A percentile compares a stretch with the other conserved stretches of the same genome.
phyloP scores from a whole-genome alignment of 2,113 vertebrate genomes.

The Bos javanicus region DNA sequence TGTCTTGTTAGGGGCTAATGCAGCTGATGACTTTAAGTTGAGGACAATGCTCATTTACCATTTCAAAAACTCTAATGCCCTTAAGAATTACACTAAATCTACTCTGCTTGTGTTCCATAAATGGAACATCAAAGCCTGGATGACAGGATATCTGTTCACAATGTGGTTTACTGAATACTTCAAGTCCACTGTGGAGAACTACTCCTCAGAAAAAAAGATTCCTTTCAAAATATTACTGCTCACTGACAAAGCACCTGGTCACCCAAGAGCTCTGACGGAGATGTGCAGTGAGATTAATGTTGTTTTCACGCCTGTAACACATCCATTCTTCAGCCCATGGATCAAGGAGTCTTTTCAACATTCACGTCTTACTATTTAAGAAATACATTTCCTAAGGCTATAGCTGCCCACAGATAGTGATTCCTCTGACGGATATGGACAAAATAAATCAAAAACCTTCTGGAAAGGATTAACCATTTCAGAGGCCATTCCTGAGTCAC shows the following conservation, averaged over 20 bases:
- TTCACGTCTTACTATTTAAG: neutral
- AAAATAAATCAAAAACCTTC: neutral
- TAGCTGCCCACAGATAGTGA: neutral
- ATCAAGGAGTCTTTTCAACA: neutral
- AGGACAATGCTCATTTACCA: neutral
- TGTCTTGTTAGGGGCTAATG: neutral
- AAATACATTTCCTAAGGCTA: neutral
- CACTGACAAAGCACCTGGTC: neutral
- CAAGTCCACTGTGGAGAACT: neutral
- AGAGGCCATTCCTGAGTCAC: neutral
- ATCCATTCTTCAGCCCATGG: neutral
- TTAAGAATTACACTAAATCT: neutral
- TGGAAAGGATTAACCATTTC: neutral
- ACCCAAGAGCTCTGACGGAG: neutral
- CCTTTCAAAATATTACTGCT: neutral
- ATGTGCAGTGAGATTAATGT: neutral
- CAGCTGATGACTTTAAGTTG: neutral
- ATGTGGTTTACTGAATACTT: neutral
- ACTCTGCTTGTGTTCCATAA: neutral
- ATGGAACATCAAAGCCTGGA: neutral
- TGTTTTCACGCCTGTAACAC: neutral
- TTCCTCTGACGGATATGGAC: neutral
- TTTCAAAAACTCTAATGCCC: neutral
- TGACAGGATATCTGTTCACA: neutral
- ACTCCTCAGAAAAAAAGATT: neutral